Conservation (phyloP, 2,888 invertebrate genomes). For the Nemapogon koenigi region DNA sequence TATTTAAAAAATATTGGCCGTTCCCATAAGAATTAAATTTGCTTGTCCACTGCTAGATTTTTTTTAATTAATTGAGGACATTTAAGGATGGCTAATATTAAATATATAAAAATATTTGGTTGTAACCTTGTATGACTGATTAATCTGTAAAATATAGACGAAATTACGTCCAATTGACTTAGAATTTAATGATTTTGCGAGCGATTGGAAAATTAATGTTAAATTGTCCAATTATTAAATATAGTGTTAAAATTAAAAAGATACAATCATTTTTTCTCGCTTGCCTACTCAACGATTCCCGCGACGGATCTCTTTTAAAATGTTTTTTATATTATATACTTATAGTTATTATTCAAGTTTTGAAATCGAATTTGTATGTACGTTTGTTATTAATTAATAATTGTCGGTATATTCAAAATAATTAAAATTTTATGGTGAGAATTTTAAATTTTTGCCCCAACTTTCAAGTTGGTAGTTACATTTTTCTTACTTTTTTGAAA, state of each 20-base stretch:
- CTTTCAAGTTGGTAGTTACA: no score
- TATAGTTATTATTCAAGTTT: not conserved
- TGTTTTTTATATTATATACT: conserved; percentile 23
- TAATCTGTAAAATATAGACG: conserved; percentile 19
- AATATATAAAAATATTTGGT: conserved; percentile 24
- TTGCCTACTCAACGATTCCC: conserved; percentile 24
- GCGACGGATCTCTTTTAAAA: conserved; percentile 29
- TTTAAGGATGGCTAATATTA: no score
- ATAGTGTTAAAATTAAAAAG: conserved; percentile 16
- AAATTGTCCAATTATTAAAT: conserved; percentile 12
- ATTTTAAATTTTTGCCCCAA: conserved; percentile 8
- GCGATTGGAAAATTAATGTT: conserved; percentile 21
- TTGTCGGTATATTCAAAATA: no score
- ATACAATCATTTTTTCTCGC: conserved; percentile 13
- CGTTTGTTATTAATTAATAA: not conserved
- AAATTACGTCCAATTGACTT: conserved; percentile 41
- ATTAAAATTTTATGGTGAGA: not conserved
- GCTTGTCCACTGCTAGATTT: no score
- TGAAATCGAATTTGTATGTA: not conserved
- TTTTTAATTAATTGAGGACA: no score
- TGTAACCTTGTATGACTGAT: conserved; percentile 46
- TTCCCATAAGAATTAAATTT: no score
- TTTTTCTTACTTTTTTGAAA: no score
- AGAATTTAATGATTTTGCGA: conserved; percentile 19
- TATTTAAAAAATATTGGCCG: no score